Evolutionary conservation across 2,888 invertebrate genomes (phyloP).

Genomic region (Mythimna loreyi): DNA sequence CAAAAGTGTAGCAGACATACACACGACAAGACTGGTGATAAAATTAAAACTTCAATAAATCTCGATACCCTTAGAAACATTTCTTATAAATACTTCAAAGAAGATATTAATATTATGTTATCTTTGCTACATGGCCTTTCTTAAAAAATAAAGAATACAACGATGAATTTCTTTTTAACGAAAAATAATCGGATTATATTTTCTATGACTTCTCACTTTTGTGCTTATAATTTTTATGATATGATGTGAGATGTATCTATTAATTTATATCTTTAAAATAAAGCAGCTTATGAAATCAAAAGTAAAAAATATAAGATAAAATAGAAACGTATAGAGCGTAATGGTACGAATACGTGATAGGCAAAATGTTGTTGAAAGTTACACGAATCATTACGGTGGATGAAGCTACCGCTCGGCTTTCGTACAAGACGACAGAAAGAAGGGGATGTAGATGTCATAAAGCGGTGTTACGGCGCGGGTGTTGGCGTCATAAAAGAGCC

Average conservation of each 20-base stretch:
- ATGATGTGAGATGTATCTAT: constrained; percentile 43
- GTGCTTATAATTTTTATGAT: constrained; percentile 34
- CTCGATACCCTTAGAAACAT: constrained; percentile 23
- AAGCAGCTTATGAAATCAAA: constrained; percentile 41
- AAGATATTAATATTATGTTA: constrained; percentile 27
- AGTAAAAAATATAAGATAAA: constrained; percentile 15
- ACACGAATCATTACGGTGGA: constrained; percentile 69
- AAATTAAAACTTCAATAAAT: constrained; percentile 67
- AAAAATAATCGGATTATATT: constrained; percentile 69
- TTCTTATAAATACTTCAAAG: constrained; percentile 44
- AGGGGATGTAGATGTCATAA: constrained; percentile 84
- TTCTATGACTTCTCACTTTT: constrained; percentile 52
- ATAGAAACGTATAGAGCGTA: not conserved
- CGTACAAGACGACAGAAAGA: constrained; percentile 79
- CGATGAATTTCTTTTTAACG: constrained; percentile 46
- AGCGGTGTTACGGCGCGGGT: constrained; percentile 81
- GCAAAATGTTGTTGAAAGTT: constrained; percentile 54
- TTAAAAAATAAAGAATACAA: constrained; percentile 33
- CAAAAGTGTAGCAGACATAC: constrained; percentile 74
- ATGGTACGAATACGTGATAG: constrained; percentile 21
- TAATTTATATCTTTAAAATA: constrained; percentile 62
- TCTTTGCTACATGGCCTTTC: constrained; percentile 27
- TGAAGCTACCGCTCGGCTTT: constrained; percentile 76
- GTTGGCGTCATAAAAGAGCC: constrained; percentile 81
- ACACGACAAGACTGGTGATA: constrained; percentile 61